A percentile compares a stretch with the other conserved stretches of the same genome.
Conservation (phyloP, 2,888 invertebrate genomes). For the Acrocyrtus sp. region DNA sequence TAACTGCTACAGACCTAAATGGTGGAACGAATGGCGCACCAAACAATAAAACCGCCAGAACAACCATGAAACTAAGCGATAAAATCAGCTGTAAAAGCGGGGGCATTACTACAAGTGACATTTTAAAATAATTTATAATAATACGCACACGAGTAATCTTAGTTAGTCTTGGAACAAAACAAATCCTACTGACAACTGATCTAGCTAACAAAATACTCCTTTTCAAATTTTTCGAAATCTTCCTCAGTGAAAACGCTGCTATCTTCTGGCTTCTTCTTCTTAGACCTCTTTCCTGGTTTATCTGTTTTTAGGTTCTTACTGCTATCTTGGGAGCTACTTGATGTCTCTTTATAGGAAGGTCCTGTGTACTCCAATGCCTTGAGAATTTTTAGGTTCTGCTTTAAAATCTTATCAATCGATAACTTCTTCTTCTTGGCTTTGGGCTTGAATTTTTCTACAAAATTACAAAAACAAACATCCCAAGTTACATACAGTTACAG, state of each 20-base stretch:
- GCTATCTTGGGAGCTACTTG: neutral
- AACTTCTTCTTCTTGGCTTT: slow-evolving; percentile 42
- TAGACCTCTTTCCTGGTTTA: slow-evolving; percentile 3
- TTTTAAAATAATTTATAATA: neutral
- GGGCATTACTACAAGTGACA: slow-evolving; percentile 25
- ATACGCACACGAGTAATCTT: too few species aligned
- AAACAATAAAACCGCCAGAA: slow-evolving; percentile 52
- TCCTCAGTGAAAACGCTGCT: slow-evolving; percentile 77
- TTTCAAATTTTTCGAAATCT: slow-evolving; percentile 75
- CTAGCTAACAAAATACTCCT: slow-evolving; percentile 73
- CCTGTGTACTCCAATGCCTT: slow-evolving; percentile 47
- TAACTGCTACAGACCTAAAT: slow-evolving; percentile 47
- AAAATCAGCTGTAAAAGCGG: slow-evolving; percentile 48
- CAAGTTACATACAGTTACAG: too few species aligned
- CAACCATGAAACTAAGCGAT: slow-evolving; percentile 37
- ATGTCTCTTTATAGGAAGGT: slow-evolving; percentile 1
- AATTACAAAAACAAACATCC: neutral
- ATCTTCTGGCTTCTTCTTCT: slow-evolving; percentile 67
- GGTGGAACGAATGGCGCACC: slow-evolving; percentile 62
- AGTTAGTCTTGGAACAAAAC: too few species aligned
- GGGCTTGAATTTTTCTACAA: slow-evolving; percentile 35
- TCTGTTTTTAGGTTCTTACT: neutral
- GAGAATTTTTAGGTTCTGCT: slow-evolving; percentile 55
- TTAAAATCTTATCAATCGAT: slow-evolving; percentile 40
- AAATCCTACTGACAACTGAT: too few species aligned